phyloP scores from a whole-genome alignment of 2,888 invertebrate species.

The Polia nebulosa region DNA sequence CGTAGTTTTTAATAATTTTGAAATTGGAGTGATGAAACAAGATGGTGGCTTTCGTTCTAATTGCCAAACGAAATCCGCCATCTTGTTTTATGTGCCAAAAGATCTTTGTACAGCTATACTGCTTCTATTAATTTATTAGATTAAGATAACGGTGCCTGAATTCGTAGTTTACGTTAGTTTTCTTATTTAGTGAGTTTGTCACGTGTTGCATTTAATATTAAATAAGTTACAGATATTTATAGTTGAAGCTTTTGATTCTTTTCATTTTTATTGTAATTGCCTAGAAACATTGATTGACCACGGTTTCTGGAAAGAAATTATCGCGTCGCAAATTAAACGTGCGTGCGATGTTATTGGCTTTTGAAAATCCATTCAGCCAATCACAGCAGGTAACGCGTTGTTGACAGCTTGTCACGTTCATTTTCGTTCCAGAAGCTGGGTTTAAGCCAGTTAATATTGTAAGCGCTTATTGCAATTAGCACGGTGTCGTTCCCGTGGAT shows the following conservation, averaged over 20 bases:
- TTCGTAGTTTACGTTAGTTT: slow-evolving; percentile 73
- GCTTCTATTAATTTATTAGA: slow-evolving; percentile 71
- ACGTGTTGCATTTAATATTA: slow-evolving; percentile 73
- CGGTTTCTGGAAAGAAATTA: not conserved
- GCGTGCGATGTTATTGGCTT: not conserved
- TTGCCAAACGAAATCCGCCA: not conserved
- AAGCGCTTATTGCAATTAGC: slow-evolving; percentile 41
- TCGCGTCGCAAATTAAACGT: not conserved
- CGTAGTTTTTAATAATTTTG: not conserved
- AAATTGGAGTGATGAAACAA: not conserved
- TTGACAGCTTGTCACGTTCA: not conserved
- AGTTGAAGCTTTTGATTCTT: slow-evolving; percentile 54
- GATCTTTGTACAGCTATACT: not conserved
- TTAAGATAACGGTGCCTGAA: slow-evolving; percentile 87
- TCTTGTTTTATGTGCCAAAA: not conserved
- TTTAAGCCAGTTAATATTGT: slow-evolving; percentile 28
- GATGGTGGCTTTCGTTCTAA: not conserved
- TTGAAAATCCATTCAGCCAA: not conserved
- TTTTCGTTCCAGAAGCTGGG: not conserved
- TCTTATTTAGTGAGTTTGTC: slow-evolving; percentile 64
- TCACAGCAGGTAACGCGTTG: not conserved
- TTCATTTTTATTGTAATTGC: slow-evolving; percentile 34
- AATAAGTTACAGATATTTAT: slow-evolving; percentile 61
- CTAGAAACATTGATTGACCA: slow-evolving; percentile 27
- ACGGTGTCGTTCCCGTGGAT: slow-evolving; percentile 28